Evolutionary conservation across 2,888 invertebrate species (phyloP), one percentile per base, ranked within the genome.

Genomic region (Aporophyla lueneburgensis): DNA sequence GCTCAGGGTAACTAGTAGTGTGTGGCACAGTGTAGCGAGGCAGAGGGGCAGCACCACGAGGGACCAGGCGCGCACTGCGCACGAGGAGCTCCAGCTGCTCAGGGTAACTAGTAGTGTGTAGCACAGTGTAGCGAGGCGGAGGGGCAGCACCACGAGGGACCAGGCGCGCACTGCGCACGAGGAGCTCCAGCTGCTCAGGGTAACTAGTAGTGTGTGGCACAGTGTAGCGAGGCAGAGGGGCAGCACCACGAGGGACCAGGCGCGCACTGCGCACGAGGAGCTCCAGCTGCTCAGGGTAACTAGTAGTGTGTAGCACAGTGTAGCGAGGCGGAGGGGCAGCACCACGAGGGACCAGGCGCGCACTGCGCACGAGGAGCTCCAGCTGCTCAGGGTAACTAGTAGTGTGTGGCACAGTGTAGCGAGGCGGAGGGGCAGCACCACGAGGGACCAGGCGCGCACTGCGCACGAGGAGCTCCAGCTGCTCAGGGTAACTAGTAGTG

Each of bases 191-290:
- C 85, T 93, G 75, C 86, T 95, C n/a, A 24, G 46, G 65, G 65
- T 65, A 27, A 49, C 6, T 2, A 65, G 24, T 16, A 6, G 10
- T 63, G 33, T 33, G 33, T 33, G 59, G 27, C 27, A 0, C 16
- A 49, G 49, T 49, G 49, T 49, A 16, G 91, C 43, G 89, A 91
- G 1, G 92, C 33, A 3, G 92, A 21, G 93, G 93, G 91, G 43
- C 91, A 91, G 56, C 91, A 91, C 83, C 93, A 91, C 19, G 93
- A 93, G 71, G 93, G 94, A 94, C 21, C 91, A 90, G 79, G 93
- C 93, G 10, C 83, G 88, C 3, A 90, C 91, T 56, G 92, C 93
- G 58, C 90, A 89, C 78, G 86, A 90, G 43, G 95, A 96, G 80
- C 86, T 95, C 70, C 90, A 91, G 40, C 85, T 93, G 75, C 86